Conservation (phyloP, 1,140 invertebrate genomes). For the Acromyrmex charruanus region DNA sequence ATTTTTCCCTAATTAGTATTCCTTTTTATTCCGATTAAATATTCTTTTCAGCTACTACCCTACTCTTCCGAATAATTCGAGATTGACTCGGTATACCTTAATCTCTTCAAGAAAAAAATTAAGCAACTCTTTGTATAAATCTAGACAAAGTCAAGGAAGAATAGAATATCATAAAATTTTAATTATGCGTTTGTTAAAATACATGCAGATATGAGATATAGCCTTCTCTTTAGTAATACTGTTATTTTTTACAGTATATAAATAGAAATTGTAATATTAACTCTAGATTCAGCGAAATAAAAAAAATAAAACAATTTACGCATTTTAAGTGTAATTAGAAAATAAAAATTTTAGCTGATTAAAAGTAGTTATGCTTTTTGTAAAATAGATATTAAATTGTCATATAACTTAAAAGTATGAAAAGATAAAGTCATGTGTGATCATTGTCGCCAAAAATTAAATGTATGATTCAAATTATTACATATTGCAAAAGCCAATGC, state of each 20-base stretch:
- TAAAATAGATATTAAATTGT: neutral
- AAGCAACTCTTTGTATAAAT: neutral
- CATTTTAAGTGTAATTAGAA: neutral
- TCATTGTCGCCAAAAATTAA: neutral
- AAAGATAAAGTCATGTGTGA: neutral
- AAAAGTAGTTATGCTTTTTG: neutral
- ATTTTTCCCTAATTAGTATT: constrained; percentile 55
- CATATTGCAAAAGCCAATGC: neutral
- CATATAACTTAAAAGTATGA: neutral
- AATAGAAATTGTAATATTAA: constrained; percentile 15
- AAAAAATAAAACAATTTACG: neutral
- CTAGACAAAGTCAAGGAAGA: neutral
- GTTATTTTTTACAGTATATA: neutral
- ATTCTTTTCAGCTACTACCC: constrained; percentile 7
- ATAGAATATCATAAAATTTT: constrained; percentile 9
- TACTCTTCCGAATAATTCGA: neutral
- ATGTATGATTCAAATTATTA: neutral
- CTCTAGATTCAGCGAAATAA: neutral
- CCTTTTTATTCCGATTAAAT: constrained; percentile 24
- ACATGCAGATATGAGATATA: neutral
- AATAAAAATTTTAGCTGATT: neutral
- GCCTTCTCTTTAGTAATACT: neutral
- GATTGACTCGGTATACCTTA: neutral
- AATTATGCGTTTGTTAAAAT: constrained; percentile 11
- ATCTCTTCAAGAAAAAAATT: neutral